phyloP scores from a whole-genome alignment of 2,113 vertebrate genomes.

The Sinosuthora webbiana region DNA sequence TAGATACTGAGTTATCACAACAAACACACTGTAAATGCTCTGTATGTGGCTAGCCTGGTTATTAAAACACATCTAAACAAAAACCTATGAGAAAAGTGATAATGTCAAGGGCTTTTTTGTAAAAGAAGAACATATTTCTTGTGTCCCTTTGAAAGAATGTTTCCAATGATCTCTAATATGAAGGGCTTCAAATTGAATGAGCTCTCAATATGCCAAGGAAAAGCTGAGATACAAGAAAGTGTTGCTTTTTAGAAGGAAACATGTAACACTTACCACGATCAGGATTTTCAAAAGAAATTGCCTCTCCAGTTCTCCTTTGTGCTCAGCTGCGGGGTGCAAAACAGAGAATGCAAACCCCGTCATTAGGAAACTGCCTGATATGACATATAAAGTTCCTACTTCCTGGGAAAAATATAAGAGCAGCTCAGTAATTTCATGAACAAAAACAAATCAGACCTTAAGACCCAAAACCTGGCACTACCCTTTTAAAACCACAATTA shows the following conservation, averaged over 20 bases:
- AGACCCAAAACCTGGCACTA: neutral
- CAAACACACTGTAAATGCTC: neutral
- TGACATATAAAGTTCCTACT: neutral
- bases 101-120: neutral
- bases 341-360: neutral
- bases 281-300: neutral
- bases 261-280: neutral
- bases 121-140: neutral
- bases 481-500: neutral
- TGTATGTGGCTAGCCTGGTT: rapidly evolving
- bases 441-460: neutral
- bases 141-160: neutral
- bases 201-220: neutral
- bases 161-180: neutral
- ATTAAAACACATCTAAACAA: neutral
- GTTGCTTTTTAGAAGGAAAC: neutral
- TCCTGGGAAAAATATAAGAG: neutral
- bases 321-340: neutral
- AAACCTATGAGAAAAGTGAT: neutral
- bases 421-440: neutral
- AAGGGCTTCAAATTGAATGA: neutral
- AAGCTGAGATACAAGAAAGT: neutral
- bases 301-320: neutral
- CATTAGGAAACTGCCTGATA: neutral
- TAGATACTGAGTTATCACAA: neutral